A percentile compares a stretch with the other conserved stretches of the same genome.
These are phyloP conservation scores for Peromyscus polionotus DNA, from an alignment of 2,113 vertebrate genomes.

Conservation along the genomic window DNA sequence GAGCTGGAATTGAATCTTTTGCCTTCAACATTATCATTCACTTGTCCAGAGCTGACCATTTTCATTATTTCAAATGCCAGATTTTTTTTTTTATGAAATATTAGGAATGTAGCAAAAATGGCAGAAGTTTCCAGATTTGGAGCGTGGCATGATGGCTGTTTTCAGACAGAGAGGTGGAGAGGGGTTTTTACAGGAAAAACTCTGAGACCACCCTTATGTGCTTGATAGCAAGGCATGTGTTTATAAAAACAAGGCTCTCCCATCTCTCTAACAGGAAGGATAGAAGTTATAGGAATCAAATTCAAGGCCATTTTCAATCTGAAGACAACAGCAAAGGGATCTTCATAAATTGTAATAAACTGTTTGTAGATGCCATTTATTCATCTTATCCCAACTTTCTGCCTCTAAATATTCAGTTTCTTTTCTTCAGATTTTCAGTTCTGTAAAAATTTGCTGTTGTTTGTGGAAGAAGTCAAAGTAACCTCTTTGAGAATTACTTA, in stretches of 20 bases:
- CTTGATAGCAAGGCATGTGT: neutral
- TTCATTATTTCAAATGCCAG: neutral
- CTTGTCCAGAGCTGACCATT: neutral
- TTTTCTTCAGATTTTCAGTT: neutral
- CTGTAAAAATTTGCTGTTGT: neutral
- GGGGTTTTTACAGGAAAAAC: neutral
- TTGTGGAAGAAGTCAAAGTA: neutral
- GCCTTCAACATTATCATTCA: neutral
- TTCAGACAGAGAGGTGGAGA: neutral
- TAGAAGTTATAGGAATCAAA: neutral
- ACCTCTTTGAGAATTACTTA: neutral
- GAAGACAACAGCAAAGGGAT: neutral
- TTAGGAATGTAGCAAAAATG: neutral
- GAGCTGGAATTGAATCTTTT: neutral
- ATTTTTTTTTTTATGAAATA: neutral
- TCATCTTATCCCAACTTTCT: neutral
- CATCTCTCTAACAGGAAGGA: neutral
- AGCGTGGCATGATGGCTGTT: neutral
- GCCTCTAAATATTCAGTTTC: neutral
- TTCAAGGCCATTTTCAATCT: neutral
- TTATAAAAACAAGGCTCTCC: neutral
- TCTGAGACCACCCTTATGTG: neutral
- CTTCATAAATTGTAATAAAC: neutral
- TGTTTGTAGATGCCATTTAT: neutral
- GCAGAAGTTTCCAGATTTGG: neutral